These are phyloP conservation scores for Papilio gigon DNA, from an alignment of 2,888 invertebrate species.

Conservation along the genomic window DNA sequence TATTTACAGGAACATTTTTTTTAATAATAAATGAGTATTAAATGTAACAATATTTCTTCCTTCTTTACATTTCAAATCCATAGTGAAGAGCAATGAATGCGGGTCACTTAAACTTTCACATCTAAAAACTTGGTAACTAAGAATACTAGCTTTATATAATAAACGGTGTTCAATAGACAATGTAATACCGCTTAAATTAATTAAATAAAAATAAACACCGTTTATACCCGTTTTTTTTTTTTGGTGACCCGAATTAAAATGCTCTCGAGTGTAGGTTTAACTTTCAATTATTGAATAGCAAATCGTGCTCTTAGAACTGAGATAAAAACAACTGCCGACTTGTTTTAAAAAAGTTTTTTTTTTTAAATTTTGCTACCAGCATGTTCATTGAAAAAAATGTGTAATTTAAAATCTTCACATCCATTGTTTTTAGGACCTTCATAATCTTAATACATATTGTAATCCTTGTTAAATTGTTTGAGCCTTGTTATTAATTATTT, in stretches of 20 bases:
- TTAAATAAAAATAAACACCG: too few species aligned
- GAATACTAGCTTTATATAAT: too few species aligned
- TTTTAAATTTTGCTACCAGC: too few species aligned
- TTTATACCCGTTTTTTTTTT: too few species aligned
- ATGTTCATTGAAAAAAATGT: background rate
- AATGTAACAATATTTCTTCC: background rate
- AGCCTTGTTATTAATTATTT: constrained; percentile 34
- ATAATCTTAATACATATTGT: constrained; percentile 19
- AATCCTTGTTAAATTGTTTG: constrained; percentile 35
- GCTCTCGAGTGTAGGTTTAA: too few species aligned
- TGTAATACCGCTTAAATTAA: too few species aligned
- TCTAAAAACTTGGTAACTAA: too few species aligned
- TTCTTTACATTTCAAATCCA: background rate
- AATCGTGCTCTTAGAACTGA: background rate
- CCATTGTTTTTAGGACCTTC: background rate
- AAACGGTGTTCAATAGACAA: too few species aligned
- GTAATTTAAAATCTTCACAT: background rate
- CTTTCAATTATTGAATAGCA: background rate
- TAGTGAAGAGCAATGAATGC: too few species aligned
- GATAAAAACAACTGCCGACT: background rate
- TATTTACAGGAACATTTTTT: constrained; percentile 3
- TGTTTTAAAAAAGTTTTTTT: too few species aligned
- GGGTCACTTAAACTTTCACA: too few species aligned
- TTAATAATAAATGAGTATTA: background rate
- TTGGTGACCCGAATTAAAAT: too few species aligned